Base-by-base conservation (phyloP, 2,888 invertebrate genomes). In the Trachelus stipa region DNA sequence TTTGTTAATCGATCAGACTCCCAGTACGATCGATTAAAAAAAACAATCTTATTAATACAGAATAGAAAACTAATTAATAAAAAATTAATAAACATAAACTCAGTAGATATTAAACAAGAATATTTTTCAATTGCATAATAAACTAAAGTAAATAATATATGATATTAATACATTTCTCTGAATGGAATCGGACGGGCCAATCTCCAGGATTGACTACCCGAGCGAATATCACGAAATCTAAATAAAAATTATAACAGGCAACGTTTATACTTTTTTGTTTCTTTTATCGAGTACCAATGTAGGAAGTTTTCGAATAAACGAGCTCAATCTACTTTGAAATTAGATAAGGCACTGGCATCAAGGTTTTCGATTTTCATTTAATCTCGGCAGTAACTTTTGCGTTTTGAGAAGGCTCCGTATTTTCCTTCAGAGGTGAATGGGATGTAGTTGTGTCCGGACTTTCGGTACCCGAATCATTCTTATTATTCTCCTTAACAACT, bases 391-490 rank as follows among this genome's bases (percentile, higher is more conserved):
- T 40, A 31, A 69, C 35, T 34, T 74, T 74, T n/a, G 33, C 37
- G 37, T 33, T 34, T 34, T 35, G 23, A 30, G 37, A 11, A 34
- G 34, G 34, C n/a, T 31, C 34, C 74, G 37, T 33, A 12, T 79
- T 77, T 12, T 78, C 76, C 81, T 85, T 85, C 34, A 78, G 74
- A 34, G 85, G 86, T 35, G 85, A 83, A 33, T 83, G 80, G 31
- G 80, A 78, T 37, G 85, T 87, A 34, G 87, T 89, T 9, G 87
- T 88, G 77, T 90, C 87, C 9, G 86, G 86, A 77, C 87, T 89
- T 73, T 88, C 89, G 30, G 84, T 84, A 9, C 84, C 85, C 1
- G 87, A 87, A 74, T 86, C 78, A 31, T 56, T 78, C 33, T 78
- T 78, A 30, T 56, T 71, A 34, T 76, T 78, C 33, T 78, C 78